Conservation (phyloP, 1,140 invertebrate species). For the Trichonephila clavipes region DNA sequence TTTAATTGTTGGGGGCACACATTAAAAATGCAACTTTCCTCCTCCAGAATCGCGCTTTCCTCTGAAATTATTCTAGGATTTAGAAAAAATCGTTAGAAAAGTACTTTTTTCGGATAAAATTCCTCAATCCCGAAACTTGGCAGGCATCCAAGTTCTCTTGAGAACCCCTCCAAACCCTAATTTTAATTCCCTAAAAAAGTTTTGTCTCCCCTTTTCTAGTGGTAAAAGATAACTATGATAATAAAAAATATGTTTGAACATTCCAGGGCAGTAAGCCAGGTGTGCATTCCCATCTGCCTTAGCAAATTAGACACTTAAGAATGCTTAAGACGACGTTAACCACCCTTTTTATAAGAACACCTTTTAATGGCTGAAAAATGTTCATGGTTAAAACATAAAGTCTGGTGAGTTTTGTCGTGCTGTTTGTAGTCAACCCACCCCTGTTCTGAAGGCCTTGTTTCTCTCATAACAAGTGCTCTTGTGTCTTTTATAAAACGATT, state of each 20-base stretch:
- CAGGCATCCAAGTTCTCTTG: neutral
- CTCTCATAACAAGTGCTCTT: neutral
- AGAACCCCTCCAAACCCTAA: neutral
- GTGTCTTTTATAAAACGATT: neutral
- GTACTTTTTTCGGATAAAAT: neutral
- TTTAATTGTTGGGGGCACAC: neutral
- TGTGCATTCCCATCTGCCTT: neutral
- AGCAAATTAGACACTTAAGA: conserved; percentile 28
- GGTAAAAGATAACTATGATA: neutral
- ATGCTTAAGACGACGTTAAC: conserved; percentile 11
- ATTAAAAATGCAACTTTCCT: conserved; percentile 17
- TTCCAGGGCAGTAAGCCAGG: neutral
- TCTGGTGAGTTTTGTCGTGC: neutral
- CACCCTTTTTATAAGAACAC: neutral
- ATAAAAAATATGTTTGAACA: neutral
- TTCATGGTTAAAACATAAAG: neutral
- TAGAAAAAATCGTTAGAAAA: neutral
- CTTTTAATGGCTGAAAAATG: neutral
- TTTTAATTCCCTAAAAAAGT: conserved; percentile 3
- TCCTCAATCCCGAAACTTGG: conserved; percentile 13
- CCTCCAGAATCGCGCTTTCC: neutral
- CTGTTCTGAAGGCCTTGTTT: neutral
- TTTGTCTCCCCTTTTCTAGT: neutral
- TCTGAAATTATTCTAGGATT: neutral
- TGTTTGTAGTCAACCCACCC: neutral